Percentiles rank a stretch among this genome's conserved stretches.
These are phyloP conservation scores for Tyria jacobaeae DNA, from an alignment of 2,888 invertebrate genomes.

Conservation along the genomic window DNA sequence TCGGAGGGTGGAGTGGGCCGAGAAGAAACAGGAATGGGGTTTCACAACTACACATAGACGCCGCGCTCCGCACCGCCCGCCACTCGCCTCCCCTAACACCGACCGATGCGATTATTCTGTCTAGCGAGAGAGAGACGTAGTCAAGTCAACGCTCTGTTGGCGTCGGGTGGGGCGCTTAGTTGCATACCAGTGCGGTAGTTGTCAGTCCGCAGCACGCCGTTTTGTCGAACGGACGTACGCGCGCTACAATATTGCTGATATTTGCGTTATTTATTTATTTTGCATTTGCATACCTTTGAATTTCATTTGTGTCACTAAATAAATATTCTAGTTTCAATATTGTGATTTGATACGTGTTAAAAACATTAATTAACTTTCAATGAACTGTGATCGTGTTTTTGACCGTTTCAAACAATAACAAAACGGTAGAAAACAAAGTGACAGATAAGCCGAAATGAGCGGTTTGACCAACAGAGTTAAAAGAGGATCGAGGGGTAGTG, in stretches of 20 bases:
- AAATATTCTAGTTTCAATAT: slow-evolving; percentile 38
- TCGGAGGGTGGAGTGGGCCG: slow-evolving; percentile 48
- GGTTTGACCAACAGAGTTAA: slow-evolving; percentile 85
- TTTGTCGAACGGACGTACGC: slow-evolving; percentile 66
- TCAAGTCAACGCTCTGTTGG: slow-evolving; percentile 74
- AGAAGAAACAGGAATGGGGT: slow-evolving; percentile 48
- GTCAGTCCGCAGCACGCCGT: slow-evolving; percentile 80
- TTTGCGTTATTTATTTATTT: slow-evolving; percentile 64
- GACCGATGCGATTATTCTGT: slow-evolving; percentile 76
- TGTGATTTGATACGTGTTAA: slow-evolving; percentile 42
- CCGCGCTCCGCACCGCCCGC: slow-evolving; percentile 51
- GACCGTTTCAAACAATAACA: slow-evolving; percentile 75
- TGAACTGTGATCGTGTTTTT: slow-evolving; percentile 79
- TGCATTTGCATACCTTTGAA: slow-evolving; percentile 66
- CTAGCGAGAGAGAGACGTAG: slow-evolving; percentile 76
- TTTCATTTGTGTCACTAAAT: slow-evolving; percentile 45
- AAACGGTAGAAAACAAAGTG: slow-evolving; percentile 72
- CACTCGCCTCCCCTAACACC: slow-evolving; percentile 27
- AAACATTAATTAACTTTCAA: slow-evolving; percentile 61
- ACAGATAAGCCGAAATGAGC: slow-evolving; percentile 84
- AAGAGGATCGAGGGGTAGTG: slow-evolving; percentile 86
- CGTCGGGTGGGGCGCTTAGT: slow-evolving; percentile 54
- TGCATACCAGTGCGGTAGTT: slow-evolving; percentile 39
- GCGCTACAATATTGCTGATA: slow-evolving; percentile 50
- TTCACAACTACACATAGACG: slow-evolving; percentile 29